A percentile compares a stretch with the other conserved stretches of the same genome.
Conservation (phyloP, 2,888 invertebrate species). For the Lasioglossum leucozonium region DNA sequence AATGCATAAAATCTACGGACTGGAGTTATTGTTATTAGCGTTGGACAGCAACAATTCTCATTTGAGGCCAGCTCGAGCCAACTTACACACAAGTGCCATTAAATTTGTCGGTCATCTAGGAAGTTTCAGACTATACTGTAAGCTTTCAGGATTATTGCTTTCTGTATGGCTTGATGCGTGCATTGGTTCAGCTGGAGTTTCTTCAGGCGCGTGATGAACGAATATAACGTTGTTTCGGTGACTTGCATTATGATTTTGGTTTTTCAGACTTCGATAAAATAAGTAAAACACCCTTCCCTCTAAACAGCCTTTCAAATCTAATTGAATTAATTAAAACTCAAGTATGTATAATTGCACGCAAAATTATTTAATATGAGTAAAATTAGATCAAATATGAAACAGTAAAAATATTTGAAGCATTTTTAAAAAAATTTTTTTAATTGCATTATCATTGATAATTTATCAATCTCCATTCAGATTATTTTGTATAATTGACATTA, state of each 20-base stretch:
- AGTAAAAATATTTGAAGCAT: no score
- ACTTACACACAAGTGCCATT: background rate
- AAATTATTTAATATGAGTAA: no score
- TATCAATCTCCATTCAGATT: no score
- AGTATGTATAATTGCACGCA: background rate
- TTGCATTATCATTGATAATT: no score
- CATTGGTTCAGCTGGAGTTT: slow-evolving; percentile 1
- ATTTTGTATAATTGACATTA: no score
- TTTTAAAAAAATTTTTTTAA: no score
- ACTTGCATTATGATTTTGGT: slow-evolving; percentile 4
- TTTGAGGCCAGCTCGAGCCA: background rate
- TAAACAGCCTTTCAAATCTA: background rate
- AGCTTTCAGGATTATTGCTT: slow-evolving; percentile 6
- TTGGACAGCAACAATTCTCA: background rate
- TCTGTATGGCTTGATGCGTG: slow-evolving; percentile 7
- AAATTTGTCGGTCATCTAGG: slow-evolving; percentile 16
- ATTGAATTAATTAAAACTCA: background rate
- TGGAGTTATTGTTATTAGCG: background rate
- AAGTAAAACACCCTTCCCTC: background rate
- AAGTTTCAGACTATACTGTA: background rate
- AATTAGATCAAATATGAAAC: no score
- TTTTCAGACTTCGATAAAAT: background rate
- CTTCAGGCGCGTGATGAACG: background rate
- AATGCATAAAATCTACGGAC: background rate
- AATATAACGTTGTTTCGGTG: slow-evolving; percentile 9